A percentile compares a stretch with the other conserved stretches of the same genome.
These are phyloP conservation scores for Accipiter fasciatus DNA, from an alignment of 2,797 vertebrate species.

Conservation along the genomic window DNA sequence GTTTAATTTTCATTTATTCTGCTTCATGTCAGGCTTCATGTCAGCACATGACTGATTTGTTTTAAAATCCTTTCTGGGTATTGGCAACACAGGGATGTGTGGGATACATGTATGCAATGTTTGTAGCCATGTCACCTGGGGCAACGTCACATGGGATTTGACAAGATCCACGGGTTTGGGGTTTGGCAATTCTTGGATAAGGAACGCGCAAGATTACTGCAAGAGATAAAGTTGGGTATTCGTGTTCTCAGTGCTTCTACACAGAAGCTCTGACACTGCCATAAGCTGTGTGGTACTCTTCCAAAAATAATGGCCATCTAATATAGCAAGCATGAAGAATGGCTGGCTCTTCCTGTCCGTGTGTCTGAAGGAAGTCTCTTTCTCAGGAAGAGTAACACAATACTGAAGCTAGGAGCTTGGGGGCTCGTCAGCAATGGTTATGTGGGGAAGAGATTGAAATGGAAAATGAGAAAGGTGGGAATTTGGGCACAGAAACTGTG, in stretches of 20 bases:
- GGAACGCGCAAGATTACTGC: not conserved
- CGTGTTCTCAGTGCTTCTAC: not conserved
- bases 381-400: not conserved
- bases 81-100: not conserved
- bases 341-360: not conserved
- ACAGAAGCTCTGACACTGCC: not conserved
- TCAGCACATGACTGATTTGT: not conserved
- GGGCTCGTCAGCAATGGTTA: not conserved
- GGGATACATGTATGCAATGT: not conserved
- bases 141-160: not conserved
- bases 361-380: not conserved
- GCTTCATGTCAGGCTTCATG: not conserved
- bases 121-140: not conserved
- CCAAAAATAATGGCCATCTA: not conserved
- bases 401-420: not conserved
- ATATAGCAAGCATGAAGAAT: not conserved
- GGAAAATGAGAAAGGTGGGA: not conserved
- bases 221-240: not conserved
- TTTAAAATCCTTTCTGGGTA: not conserved
- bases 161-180: not conserved
- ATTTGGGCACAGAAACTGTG: not conserved
- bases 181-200: not conserved
- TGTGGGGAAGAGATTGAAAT: not conserved
- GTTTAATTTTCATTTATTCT: not conserved
- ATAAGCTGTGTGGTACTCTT: not conserved